Percentiles rank a stretch among this genome's conserved stretches.
Evolutionary conservation across 2,113 vertebrate species (phyloP).

Genomic region (Pandion haliaetus): DNA sequence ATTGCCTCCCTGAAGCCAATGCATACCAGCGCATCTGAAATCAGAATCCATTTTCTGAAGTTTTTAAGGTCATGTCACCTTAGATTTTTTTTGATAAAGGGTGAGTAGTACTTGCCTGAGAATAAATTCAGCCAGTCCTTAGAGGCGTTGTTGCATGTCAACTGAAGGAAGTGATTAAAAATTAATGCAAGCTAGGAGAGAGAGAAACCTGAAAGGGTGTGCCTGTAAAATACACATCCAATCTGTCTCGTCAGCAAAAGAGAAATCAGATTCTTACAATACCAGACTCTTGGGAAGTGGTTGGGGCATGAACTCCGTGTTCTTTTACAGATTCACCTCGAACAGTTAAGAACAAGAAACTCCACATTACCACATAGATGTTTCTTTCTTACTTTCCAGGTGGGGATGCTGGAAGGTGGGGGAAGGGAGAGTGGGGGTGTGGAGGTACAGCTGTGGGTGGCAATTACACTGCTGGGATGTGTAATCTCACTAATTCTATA

Average conservation of each 20-base stretch:
- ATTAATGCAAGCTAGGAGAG: conserved; percentile 83
- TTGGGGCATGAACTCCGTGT: conserved; percentile 36
- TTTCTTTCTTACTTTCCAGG: background rate
- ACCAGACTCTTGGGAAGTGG: conserved; percentile 53
- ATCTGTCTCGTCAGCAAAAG: conserved; percentile 77
- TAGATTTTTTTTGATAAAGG: conserved; percentile 16
- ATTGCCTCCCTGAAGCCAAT: background rate
- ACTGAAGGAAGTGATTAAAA: conserved; percentile 85
- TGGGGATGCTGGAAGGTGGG: background rate
- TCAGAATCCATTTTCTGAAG: background rate
- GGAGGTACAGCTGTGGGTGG: conserved; percentile 25
- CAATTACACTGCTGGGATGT: background rate
- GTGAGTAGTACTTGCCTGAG: background rate
- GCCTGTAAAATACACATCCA: conserved; percentile 79
- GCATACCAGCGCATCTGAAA: background rate
- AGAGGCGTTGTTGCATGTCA: conserved; percentile 61
- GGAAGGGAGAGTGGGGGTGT: background rate
- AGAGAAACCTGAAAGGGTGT: conserved; percentile 84
- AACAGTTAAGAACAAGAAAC: background rate
- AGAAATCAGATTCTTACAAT: conserved; percentile 51
- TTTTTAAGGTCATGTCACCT: conserved; percentile 53
- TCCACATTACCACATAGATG: background rate
- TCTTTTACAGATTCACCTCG: background rate
- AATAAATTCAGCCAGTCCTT: background rate
- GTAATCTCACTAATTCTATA: background rate